Evolutionary conservation across 2,888 invertebrate genomes (phyloP), one percentile per base, ranked within the genome.

Genomic region (Harpalus rufipes): DNA sequence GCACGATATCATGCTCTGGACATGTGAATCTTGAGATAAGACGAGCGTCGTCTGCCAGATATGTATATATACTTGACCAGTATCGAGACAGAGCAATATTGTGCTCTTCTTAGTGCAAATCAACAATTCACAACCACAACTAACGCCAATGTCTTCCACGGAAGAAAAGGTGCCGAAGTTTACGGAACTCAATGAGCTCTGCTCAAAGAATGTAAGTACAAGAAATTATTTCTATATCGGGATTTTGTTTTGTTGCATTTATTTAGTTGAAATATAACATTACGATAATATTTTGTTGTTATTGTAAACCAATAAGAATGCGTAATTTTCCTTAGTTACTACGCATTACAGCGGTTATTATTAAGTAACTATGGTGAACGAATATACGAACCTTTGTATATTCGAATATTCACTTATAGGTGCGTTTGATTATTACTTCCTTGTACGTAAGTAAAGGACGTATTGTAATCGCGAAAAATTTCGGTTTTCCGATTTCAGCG

Each of bases 141-240:
- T 51, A 12, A 51, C 18, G 1, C 59, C n/a, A 12, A 68, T 68
- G 68, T 74, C 18, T 74, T 16, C 72, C 41, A 74, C 16, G 12
- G 16, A 14, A 74, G 44, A 74, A 18, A 16, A 16, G 41, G 39
- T 81, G n/a, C 91, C 91, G 0, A 90, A 90, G 86, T 92, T 92
- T 88, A 90, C 91, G 2, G 92, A 92, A 85, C 88, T 92, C 1
- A 92, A 92, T 87, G 92, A 93, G 87, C 90, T 93, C 25, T 91
- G 91, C 68, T 92, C 92, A 61, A 85, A 88, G 41, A 90, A 90
- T 86, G 92, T 92, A 88, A 91, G 92, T 90, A 80, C 44, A 8
- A 51, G 8, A 10, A 32, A 32, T 32, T 32, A 5, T 25, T 25
- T 25, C 25, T 5, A 32, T 32, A 5, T 32, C 5, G 59, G 14